A percentile compares a stretch with the other conserved stretches of the same genome.
phyloP scores from a whole-genome alignment of 2,888 invertebrate species.

The Sinhomidia bicolor region DNA sequence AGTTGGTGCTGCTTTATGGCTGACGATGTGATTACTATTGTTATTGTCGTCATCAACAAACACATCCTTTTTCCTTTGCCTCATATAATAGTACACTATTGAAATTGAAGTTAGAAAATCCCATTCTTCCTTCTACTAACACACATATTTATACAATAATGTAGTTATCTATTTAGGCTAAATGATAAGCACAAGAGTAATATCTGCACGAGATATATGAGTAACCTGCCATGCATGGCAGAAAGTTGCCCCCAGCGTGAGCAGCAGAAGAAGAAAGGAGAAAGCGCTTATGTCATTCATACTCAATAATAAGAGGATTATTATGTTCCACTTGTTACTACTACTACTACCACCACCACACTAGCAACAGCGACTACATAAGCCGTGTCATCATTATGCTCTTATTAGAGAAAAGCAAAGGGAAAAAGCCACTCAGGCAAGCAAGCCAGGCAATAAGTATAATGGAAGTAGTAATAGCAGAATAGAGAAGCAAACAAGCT shows the following conservation, averaged over 20 bases:
- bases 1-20: neutral
- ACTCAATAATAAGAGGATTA: conserved; percentile 56
- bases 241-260: neutral
- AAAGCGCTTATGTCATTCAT: conserved; percentile 43
- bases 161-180: too few relatives aligned
- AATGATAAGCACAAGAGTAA: too few relatives aligned
- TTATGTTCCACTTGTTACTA: conserved; percentile 49
- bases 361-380: neutral
- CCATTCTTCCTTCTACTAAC: neutral
- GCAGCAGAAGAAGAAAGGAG: conserved; percentile 8
- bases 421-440: neutral
- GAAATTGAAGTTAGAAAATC: neutral
- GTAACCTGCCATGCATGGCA: neutral
- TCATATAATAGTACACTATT: neutral
- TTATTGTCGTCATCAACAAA: neutral
- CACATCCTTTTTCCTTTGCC: neutral
- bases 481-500: neutral
- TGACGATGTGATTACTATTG: neutral
- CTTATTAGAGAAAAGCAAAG: conserved; percentile 10
- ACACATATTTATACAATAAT: too few relatives aligned
- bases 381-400: conserved; percentile 32
- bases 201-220: too few relatives aligned
- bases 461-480: too few relatives aligned
- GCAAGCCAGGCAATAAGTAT: neutral
- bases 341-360: neutral